phyloP scores from a whole-genome alignment of 2,888 invertebrate genomes.

The Serripes groenlandicus region DNA sequence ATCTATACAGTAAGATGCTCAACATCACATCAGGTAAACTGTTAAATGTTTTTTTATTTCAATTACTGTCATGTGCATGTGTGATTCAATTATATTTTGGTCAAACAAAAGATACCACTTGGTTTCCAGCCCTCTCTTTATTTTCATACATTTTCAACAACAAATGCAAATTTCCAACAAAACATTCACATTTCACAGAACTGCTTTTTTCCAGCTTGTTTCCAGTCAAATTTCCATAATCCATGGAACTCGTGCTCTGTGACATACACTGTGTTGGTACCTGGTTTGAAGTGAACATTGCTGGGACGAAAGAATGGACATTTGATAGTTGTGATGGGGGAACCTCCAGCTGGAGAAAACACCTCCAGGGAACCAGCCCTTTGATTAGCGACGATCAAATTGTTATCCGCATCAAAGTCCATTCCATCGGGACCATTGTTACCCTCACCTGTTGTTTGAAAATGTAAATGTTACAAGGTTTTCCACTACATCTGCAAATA shows the following conservation, averaged over 20 bases:
- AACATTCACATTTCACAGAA: constrained; percentile 75
- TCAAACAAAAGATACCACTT: not conserved
- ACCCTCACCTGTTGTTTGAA: constrained; percentile 73
- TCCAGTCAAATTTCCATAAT: constrained; percentile 83
- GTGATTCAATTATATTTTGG: too few species aligned
- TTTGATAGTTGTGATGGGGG: constrained; percentile 77
- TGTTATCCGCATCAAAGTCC: constrained; percentile 83
- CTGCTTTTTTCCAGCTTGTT: constrained; percentile 77
- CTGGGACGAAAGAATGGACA: constrained; percentile 81
- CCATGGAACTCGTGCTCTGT: constrained; percentile 83
- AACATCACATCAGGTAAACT: too few species aligned
- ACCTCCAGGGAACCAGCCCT: constrained; percentile 81
- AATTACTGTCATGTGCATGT: too few species aligned
- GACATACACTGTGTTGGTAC: constrained; percentile 77
- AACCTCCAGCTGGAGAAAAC: constrained; percentile 77
- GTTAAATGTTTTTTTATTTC: too few species aligned
- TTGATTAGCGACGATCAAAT: constrained; percentile 83
- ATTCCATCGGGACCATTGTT: constrained; percentile 84
- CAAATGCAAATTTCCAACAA: not conserved
- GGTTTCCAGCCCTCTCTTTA: not conserved
- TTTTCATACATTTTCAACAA: not conserved
- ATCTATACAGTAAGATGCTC: too few species aligned
- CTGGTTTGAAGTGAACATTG: constrained; percentile 82
- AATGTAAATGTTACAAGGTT: too few species aligned
- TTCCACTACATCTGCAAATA: too few species aligned